Evolutionary conservation across 2,888 invertebrate species (phyloP), one percentile per base, ranked within the genome.

Genomic region (Nesidiocoris tenuis): DNA sequence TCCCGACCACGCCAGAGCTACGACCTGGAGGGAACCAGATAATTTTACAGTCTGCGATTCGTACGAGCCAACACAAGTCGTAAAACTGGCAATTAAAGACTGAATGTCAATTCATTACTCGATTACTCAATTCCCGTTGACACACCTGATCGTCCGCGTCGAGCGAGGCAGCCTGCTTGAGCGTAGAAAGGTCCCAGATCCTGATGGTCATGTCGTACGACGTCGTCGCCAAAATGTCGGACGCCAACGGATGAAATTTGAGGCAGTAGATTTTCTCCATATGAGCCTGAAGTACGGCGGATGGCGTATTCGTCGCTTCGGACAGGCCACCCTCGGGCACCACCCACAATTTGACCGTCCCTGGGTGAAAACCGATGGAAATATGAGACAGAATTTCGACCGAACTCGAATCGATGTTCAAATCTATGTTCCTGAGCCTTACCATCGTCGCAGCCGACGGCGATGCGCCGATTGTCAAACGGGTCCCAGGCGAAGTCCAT

Each of bases 401-500:
- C 54, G 9, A 7, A 54, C 54, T 54, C 54, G 9, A 54, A 16
- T 54, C 54, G 9, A 54, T 54, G 17, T 19, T 17, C 3, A 57
- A 5, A 57, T 57, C 16, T 17, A 57, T 57, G 59, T 59, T 59
- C 5, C 5, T n/a, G 59, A 18, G 5, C 17, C 39, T 71, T 39
- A 72, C 96, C 96, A 83, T 95, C 95, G 81, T 96, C 97, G 82
- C 95, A 95, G 87, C 89, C 89, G 59, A 95, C 94, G 59, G 94
- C 90, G 77, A 98, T 87, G 70, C 92, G 86, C 70, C 87, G 86
- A 80, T 89, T 87, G 83, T 94, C 87, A 84, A 96, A 96, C 0
- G 97, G 97, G 86, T 97, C 96, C 93, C 95, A 98, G 76, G 91
- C 90, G 85, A 97, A 95, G 85, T 98, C 98, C 88, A 93, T 92